A percentile compares a stretch with the other conserved stretches of the same genome.
Evolutionary conservation across 1,140 invertebrate genomes (phyloP).

Genomic region (Neuroterus valhalla): DNA sequence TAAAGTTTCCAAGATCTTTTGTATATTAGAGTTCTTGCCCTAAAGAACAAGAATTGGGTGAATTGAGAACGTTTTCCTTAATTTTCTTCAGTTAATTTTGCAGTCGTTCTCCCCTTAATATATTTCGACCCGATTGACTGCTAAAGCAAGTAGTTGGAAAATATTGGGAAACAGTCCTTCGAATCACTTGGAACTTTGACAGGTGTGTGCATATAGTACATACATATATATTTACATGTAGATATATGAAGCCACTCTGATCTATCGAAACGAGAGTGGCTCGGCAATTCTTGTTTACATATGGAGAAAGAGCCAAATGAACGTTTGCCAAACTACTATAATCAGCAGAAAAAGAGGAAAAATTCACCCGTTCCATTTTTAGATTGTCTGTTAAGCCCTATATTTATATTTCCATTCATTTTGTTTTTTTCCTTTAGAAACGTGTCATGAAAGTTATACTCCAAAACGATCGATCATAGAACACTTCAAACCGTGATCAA

Average conservation of each 20-base stretch:
- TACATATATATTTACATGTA: neutral
- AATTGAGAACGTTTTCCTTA: neutral
- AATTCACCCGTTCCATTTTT: neutral
- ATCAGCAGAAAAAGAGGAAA: neutral
- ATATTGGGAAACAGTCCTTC: constrained; percentile 24
- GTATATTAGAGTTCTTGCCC: neutral
- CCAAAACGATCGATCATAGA: too few species aligned
- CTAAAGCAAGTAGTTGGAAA: constrained; percentile 9
- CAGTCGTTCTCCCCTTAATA: neutral
- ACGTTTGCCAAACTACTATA: constrained; percentile 16
- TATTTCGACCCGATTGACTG: neutral
- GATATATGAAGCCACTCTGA: constrained; percentile 7
- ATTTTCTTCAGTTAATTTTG: constrained; percentile 3
- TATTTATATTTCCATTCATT: too few species aligned
- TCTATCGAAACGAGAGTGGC: constrained; percentile 13
- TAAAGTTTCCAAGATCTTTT: neutral
- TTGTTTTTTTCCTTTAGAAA: too few species aligned
- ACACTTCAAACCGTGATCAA: too few species aligned
- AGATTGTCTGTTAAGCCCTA: too few species aligned
- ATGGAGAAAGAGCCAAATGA: constrained; percentile 19
- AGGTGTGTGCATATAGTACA: neutral
- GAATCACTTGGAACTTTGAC: constrained; percentile 18
- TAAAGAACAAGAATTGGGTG: neutral
- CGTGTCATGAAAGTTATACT: too few species aligned
- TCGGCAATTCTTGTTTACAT: constrained; percentile 11